Evolutionary conservation across 2,797 vertebrate genomes (phyloP), one percentile per base, ranked within the genome.

Genomic region (Cuculus canorus): DNA sequence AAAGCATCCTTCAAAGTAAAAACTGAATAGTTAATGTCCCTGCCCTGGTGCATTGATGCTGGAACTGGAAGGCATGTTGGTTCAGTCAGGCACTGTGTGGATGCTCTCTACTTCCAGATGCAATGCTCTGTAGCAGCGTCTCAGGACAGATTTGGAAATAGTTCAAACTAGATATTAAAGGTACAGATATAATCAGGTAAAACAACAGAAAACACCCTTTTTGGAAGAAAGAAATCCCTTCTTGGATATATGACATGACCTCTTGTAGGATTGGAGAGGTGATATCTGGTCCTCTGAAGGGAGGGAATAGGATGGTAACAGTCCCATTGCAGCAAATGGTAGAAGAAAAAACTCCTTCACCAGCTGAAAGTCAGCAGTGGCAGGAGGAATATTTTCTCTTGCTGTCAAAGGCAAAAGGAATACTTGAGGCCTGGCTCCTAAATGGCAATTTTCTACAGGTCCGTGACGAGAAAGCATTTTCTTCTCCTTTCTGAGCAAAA

Each of bases 401-500:
- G 57, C 43, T 81, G 32, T 81, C 5, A 1, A 32, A 82, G 21
- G 11, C 43, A 71, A 73, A 64, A 35, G 28, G 19, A 30, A 32
- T 69, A 32, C 39, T 61, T 33, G 35, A 83, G 25, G 39, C 73
- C 53, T 53, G 47, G 13, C 33, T 95, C 18, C 41, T 84, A 45
- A 81, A 65, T 70, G 57, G 43, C 33, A 22, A 21, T 64, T 82
- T 77, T 17, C 11, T 87, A 17, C 1, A 18, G 63, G 64, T n/a
- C 25, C 12, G 48, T 66, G 22, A 60, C 80, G 63, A 65, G 13
- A 82, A 93, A 76, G 16, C 21, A 53, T 76, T 83, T 85, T 92
- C 24, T 75, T 82, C 82, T 92, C 32, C 52, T 79, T 79, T 86
- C 70, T 57, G 63, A 94, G 69, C 47, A 76, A 76, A 90, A 37